Evolutionary conservation across 1,140 invertebrate genomes (phyloP), one percentile per base, ranked within the genome.

Genomic region (Trypoxylus dichotomus): DNA sequence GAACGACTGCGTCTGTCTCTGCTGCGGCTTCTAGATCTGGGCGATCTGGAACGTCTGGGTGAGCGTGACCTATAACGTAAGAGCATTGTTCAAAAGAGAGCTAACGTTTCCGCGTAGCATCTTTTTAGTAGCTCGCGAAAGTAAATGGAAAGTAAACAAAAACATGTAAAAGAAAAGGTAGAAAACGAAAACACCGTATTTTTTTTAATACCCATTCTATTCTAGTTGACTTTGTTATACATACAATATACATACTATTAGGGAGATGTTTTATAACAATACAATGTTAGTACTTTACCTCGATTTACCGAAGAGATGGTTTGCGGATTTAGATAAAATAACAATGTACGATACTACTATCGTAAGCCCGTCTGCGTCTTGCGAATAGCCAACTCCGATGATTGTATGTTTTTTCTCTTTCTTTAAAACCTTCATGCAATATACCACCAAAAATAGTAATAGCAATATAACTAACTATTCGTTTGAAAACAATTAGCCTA

Each of bases 51-150:
- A 24, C 88, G 85, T 76, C 88, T 82, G 42, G 88, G 88, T 15
- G 88, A 89, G 63, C 88, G 86, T 32, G 88, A 89, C 84, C 88
- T 89, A 87, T 60, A 88, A 88, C 78, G 77, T 78, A 58, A 42
- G 78, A 79, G 72, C 74, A 73, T 79, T 77, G 60, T 68, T 68
- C 60, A 68, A 68, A 68, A 7, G 60, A 24, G 5, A 24, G 24
- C 27, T 27, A 68, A 68, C 27, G 24, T 19, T 54, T 19, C 60
- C 19, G 21, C 60, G 13, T 25, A 25, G 13, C 8, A 68, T 27
- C 60, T 27, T 27, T n/a, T 68, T 27, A 27, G 13, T 27, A 68
- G 27, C 7, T 8, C 15, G 10, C 13, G 21, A 68, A 68, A 29
- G 19, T 15, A n/a, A 27, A 13, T 24, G 15, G 60, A 68, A 27